Percentiles rank a stretch among this genome's conserved stretches.
Evolutionary conservation across 1,140 invertebrate genomes (phyloP).

Genomic region (Proctacanthus coquilletti): DNA sequence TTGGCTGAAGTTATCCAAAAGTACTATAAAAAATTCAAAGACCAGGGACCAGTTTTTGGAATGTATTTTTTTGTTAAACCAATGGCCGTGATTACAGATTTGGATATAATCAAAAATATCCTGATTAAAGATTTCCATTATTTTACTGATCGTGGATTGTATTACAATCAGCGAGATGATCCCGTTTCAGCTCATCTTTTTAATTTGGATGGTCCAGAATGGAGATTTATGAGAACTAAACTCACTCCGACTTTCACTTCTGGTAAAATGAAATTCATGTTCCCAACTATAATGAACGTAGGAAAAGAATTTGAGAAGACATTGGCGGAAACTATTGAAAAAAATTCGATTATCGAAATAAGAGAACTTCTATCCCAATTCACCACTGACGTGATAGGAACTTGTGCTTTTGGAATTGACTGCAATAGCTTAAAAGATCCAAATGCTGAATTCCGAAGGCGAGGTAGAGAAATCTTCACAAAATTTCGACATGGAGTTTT

Average conservation of each 20-base stretch:
- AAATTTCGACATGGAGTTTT: constrained; percentile 9
- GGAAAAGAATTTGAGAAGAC: constrained; percentile 20
- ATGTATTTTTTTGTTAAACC: constrained; percentile 15
- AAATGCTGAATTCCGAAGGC: constrained; percentile 33
- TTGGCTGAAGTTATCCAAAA: constrained; percentile 13
- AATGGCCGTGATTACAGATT: constrained; percentile 27
- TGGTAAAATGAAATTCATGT: constrained; percentile 40
- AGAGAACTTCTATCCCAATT: constrained; percentile 34
- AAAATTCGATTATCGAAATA: constrained; percentile 8
- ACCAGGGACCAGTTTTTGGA: constrained; percentile 18
- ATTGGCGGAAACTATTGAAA: constrained; percentile 9
- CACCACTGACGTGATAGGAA: constrained; percentile 43
- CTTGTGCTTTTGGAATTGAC: constrained; percentile 40
- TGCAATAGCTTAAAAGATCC: constrained; percentile 36
- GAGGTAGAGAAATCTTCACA: constrained; percentile 17
- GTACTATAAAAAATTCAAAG: constrained; percentile 23
- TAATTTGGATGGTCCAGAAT: constrained; percentile 32
- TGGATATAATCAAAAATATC: constrained; percentile 41
- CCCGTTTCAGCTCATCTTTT: constrained; percentile 32
- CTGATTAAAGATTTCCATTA: constrained; percentile 39
- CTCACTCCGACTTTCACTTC: constrained; percentile 41
- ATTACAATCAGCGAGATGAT: constrained; percentile 32
- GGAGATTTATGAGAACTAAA: constrained; percentile 37
- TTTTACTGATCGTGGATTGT: constrained; percentile 33
- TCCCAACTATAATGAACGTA: constrained; percentile 23